These are phyloP conservation scores for Calliphora vicina DNA, from an alignment of 1,140 invertebrate species.

Conservation along the genomic window DNA sequence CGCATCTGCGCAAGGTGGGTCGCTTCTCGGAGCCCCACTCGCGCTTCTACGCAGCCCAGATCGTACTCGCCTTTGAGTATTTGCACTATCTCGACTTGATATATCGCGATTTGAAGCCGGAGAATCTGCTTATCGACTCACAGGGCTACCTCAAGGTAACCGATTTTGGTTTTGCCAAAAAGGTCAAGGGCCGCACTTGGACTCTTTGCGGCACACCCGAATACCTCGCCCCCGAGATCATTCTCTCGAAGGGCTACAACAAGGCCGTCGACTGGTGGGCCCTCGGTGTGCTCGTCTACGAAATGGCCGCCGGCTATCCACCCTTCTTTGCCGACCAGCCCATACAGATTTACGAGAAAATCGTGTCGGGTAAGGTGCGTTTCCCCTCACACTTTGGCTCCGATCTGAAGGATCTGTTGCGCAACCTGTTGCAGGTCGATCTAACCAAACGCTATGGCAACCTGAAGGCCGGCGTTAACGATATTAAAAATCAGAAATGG, in stretches of 20 bases:
- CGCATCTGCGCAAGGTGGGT: constrained; percentile 94
- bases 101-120: constrained; percentile 98
- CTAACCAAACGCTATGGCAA: constrained; percentile 99
- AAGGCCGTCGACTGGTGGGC: constrained; percentile 99
- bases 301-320: constrained; percentile 91
- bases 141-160: constrained; percentile 99
- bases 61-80: constrained; percentile 99
- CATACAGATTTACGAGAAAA: constrained; percentile 99
- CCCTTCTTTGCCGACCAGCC: constrained; percentile 98
- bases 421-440: constrained; percentile 97
- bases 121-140: constrained; percentile 98
- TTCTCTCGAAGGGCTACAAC: constrained; percentile 96
- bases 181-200: constrained; percentile 99
- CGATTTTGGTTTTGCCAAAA: constrained; percentile 99
- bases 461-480: constrained; percentile 98
- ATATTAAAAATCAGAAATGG: constrained; percentile 99
- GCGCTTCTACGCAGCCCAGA: constrained; percentile 99
- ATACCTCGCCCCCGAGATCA: constrained; percentile 98
- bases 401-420: constrained; percentile 95
- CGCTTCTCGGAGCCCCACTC: constrained; percentile 97
- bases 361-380: constrained; percentile 91
- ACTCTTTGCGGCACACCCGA: constrained; percentile 99
- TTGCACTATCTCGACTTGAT: constrained; percentile 99
- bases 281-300: constrained; percentile 90
- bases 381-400: constrained; percentile 92